Evolutionary conservation across 2,113 vertebrate genomes (phyloP), one percentile per base, ranked within the genome.

Genomic region (Misgurnus anguillicaudatus): DNA sequence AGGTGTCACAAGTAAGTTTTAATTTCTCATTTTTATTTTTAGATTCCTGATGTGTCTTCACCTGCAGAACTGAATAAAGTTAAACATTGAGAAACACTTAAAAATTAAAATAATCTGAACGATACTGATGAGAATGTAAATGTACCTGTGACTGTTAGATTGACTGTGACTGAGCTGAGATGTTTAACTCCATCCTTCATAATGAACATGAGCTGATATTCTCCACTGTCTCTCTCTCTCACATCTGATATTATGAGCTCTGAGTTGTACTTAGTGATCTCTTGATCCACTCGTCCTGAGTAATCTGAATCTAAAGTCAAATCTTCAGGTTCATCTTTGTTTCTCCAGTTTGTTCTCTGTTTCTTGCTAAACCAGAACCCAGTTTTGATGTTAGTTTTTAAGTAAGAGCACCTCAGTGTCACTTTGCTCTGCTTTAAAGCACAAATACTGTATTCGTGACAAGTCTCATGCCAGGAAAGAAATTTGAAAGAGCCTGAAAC

Each of bases 351-450:
- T 62, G 19, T 5, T 62, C 67, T 82, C 11, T 82, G 77, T 36
- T 82, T 79, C 5, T 16, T 8, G 6, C 14, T 79, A 64, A 82
- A 79, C 81, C 81, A 82, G 76, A 82, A 75, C 16, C 17, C 45
- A 31, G 42, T 19, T 72, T 8, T 74, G 55, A 53, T 36, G 42
- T 21, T 19, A 41, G 0, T 76, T 16, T 47, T 5, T 24, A 3
- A 47, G 51, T 74, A 73, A 42, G 0, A 67, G 16, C 68, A 82
- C 6, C 0, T 7, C 13, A 82, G 6, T n/a, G 47, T 9, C 62
- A 68, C 62, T 9, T 65, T 8, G 5, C n/a, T 31, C 6, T 6
- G 42, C 36, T 41, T 58, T 6, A 67, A 14, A 13, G 75, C 63
- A 61, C 80, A 82, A 36, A 82, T 72, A 62, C 61, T 4, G 14